Percentiles rank a stretch among this genome's conserved stretches.
phyloP scores from a whole-genome alignment of 2,888 invertebrate genomes.

The Leptinotarsa rubiginosa region DNA sequence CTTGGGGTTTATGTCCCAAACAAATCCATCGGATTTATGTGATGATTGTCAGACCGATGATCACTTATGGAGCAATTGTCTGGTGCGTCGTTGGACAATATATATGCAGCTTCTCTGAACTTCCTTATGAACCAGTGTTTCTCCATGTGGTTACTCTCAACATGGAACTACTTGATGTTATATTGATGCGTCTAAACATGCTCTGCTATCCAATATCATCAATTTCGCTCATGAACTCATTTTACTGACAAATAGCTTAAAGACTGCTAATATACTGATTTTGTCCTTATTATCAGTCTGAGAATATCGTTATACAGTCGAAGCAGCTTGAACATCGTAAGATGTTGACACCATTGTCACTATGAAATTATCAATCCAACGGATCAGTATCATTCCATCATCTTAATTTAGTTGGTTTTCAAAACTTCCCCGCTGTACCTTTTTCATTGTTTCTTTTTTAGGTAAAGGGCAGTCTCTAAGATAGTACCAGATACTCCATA shows the following conservation, averaged over 20 bases:
- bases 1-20: too few species aligned
- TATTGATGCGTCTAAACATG: too few species aligned
- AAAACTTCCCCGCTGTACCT: not conserved
- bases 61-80: too few species aligned
- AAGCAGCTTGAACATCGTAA: not conserved
- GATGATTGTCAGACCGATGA: too few species aligned
- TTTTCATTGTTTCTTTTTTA: not conserved
- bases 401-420: not conserved
- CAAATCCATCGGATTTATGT: too few species aligned
- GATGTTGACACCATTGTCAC: not conserved
- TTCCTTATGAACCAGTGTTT: too few species aligned
- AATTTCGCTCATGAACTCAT: too few species aligned
- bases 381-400: not conserved
- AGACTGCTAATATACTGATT: not conserved
- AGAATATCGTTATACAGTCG: not conserved
- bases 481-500: not conserved
- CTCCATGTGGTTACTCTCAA: too few species aligned
- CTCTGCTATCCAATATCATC: too few species aligned
- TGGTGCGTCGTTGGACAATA: too few species aligned
- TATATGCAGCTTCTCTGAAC: too few species aligned
- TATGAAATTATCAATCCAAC: not conserved
- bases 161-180: too few species aligned
- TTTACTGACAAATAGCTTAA: not conserved
- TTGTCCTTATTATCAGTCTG: not conserved
- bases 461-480: not conserved